Evolutionary conservation across 2,797 vertebrate genomes (phyloP), one percentile per base, ranked within the genome.

Genomic region (Sebastes nivosus): DNA sequence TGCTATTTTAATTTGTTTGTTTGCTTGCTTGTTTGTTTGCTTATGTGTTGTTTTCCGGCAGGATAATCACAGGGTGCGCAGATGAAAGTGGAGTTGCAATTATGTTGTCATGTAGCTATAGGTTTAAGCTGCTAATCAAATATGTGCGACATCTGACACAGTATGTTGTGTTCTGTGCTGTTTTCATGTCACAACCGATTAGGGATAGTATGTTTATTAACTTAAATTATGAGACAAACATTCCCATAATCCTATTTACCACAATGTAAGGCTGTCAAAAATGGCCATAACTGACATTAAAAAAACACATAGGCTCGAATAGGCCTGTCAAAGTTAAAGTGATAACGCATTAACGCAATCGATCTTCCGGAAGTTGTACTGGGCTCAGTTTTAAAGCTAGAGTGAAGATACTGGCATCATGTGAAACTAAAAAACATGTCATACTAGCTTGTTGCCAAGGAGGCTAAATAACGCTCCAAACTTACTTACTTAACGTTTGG

Each of bases 1-100:
- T 88, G 83, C 88, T 89, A 92, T 95, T 94, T 93, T 92, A 92
- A 92, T 94, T 90, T 94, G 92, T 92, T 92, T 92, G 86, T 91
- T 91, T 91, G 85, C 80, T 76, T 87, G 85, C 85, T 92, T 87
- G 84, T 79, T 90, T 87, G 87, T 89, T 91, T 91, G 82, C 89
- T 59, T 79, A 78, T 82, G 88, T 81, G 82, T 88, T 89, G 80
- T 90, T 89, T 66, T 42, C 54, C 65, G 57, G 80, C 81, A 67
- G 84, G 72, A 81, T 92, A 93, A 93, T 92, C 85, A 90, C 79
- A 79, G 80, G 57, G 73, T 70, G 81, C 72, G 78, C 54, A 60
- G 72, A 84, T 1, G 57, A 72, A 25, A 79, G 69, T 24, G 25
- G 75, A 70, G 79, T 72, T 78, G 68, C 86, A 87, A 85, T 92